Evolutionary conservation across 1,140 invertebrate species (phyloP), one percentile per base, ranked within the genome.

Genomic region (Rhysida immarginata): DNA sequence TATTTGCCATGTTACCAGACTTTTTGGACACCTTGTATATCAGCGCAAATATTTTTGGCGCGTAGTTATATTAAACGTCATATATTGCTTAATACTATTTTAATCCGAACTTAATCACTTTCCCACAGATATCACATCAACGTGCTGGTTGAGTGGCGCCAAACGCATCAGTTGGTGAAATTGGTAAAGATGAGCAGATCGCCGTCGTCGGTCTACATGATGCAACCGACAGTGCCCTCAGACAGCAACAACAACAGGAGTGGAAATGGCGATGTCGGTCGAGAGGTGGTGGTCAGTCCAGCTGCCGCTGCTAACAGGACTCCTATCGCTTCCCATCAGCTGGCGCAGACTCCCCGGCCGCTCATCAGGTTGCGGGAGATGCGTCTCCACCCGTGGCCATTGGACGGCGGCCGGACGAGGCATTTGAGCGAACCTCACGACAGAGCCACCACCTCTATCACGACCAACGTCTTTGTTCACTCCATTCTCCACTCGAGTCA

Each of bases 71-170:
- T 53, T 18, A 8, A 24, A 23, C 41, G 26, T 2, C 23, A 57
- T 54, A 27, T 46, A 8, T n/a, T 1, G 26, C 51, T 29, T 44
- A 41, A 13, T 35, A 2, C 21, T 55, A 8, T 48, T 48, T 11
- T 52, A 11, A 8, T 52, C 13, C 8, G 45, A 52, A 13, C 26
- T 52, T 26, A 52, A 11, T 26, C 23, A 14, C 26, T 26, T 26
- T 41, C 14, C 21, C 3, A 29, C 11, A 64, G 63, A 49, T 64
- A 61, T 50, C 60, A 64, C 49, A 14, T 42, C 5, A 41, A n/a
- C 8, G 25, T 11, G 3, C 20, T 13, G 18, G 2, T 11, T 3
- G 26, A 35, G 18, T 53, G 52, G 52, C 52, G 52, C n/a, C 2
- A 8, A 8, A 41, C 60, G 0, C 26, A 53, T 42, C 26, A 53